Conservation (phyloP, 2,113 vertebrate species). For the Gadus chalcogrammus region DNA sequence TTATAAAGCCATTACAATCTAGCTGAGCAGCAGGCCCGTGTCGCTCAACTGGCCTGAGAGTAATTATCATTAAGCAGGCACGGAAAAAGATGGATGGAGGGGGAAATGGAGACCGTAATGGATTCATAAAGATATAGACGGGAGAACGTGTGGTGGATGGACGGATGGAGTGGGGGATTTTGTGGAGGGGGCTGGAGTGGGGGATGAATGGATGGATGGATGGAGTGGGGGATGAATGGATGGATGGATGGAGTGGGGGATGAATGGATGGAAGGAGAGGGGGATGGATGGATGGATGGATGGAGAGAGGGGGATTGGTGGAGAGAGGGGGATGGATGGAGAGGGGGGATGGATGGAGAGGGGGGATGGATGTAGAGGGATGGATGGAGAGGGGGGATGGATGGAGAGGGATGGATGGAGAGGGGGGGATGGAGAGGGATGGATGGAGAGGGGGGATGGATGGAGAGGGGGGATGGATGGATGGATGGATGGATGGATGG, state of each 20-base stretch:
- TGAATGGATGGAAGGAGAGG: neutral
- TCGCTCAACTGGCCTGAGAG: conserved; percentile 60
- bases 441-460: neutral
- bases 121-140: too few species aligned
- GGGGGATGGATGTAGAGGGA: too few species aligned
- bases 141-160: neutral
- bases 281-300: conserved; percentile 1
- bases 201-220: neutral
- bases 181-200: neutral
- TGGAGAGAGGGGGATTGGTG: conserved; percentile 2
- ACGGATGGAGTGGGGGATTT: neutral
- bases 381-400: neutral
- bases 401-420: conserved; percentile 21
- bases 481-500: too few species aligned
- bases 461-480: neutral
- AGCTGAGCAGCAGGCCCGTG: conserved; percentile 59
- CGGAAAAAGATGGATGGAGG: conserved; percentile 23
- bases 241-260: neutral
- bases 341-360: too few species aligned
- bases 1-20: conserved; percentile 73
- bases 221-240: neutral
- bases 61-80: conserved; percentile 61
- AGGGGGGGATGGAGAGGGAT: neutral
- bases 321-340: too few species aligned
- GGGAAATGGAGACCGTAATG: neutral